Evolutionary conservation across 2,797 vertebrate species (phyloP).

Genomic region (Syngnathus rostellatus): DNA sequence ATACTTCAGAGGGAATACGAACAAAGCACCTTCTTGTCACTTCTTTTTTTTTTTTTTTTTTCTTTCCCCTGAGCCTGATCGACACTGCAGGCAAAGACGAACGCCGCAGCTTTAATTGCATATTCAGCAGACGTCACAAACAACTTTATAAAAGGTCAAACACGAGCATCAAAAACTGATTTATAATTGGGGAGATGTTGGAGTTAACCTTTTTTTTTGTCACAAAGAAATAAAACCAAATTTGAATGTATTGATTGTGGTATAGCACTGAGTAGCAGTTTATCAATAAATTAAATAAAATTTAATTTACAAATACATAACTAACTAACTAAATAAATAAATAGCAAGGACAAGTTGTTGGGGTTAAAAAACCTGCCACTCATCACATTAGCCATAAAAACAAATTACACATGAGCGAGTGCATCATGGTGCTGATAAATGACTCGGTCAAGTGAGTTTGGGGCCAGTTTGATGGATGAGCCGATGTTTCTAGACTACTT

Average conservation of each 20-base stretch:
- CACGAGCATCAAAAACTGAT: neutral
- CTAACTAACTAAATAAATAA: too few species aligned
- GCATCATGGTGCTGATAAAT: neutral
- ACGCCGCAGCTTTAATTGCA: neutral
- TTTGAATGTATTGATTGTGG: too few species aligned
- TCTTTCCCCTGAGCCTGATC: neutral
- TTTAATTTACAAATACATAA: too few species aligned
- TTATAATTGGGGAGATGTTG: neutral
- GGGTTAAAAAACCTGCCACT: neutral
- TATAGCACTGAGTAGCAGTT: too few species aligned
- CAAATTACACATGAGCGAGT: neutral
- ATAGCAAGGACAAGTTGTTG: too few species aligned
- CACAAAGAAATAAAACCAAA: neutral
- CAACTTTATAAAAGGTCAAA: neutral
- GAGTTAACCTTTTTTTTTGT: too few species aligned
- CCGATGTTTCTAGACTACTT: neutral
- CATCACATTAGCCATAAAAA: neutral
- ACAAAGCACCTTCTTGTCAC: neutral
- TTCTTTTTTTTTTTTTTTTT: neutral
- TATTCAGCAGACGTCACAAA: neutral
- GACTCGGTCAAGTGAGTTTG: neutral
- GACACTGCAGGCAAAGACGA: neutral
- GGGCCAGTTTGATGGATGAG: neutral
- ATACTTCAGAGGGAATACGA: neutral
- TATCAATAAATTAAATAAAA: too few species aligned